These are phyloP conservation scores for Anticlea derivata DNA, from an alignment of 2,888 invertebrate genomes.

Conservation along the genomic window DNA sequence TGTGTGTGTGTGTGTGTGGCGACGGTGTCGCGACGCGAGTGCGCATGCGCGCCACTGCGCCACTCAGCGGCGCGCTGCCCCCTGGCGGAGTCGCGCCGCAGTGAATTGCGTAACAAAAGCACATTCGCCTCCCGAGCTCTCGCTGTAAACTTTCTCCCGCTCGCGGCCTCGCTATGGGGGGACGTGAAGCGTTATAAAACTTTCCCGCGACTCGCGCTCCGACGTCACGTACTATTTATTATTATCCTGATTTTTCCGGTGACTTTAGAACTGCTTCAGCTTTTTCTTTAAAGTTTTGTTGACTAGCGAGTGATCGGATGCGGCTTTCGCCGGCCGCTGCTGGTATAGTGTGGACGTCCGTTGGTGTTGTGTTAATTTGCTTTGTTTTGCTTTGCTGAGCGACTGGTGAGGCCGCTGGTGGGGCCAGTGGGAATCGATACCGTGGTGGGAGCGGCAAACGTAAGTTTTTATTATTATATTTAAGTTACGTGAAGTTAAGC, in stretches of 20 bases:
- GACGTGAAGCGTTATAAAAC: constrained; percentile 72
- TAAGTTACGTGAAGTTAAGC: constrained; percentile 24
- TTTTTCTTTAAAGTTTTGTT: constrained; percentile 65
- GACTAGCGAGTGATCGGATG: constrained; percentile 64
- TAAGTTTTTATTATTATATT: constrained; percentile 56
- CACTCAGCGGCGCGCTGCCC: constrained; percentile 78
- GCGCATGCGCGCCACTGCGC: constrained; percentile 83
- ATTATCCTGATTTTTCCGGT: constrained; percentile 33
- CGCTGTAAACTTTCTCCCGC: constrained; percentile 76
- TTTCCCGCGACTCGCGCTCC: constrained; percentile 69
- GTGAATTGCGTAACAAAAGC: constrained; percentile 82
- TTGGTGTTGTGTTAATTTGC: constrained; percentile 73
- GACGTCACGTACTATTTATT: constrained; percentile 39
- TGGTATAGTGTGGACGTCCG: constrained; percentile 61
- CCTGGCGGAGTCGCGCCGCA: constrained; percentile 78
- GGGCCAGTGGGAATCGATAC: constrained; percentile 74
- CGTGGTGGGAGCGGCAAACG: constrained; percentile 78
- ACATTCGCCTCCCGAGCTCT: constrained; percentile 74
- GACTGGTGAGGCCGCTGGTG: constrained; percentile 58
- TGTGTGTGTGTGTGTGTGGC: no score
- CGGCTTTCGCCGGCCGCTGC: constrained; percentile 63
- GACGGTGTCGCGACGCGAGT: no score
- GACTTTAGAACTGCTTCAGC: constrained; percentile 43
- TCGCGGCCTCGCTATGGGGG: constrained; percentile 67
- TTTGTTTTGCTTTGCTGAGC: constrained; percentile 74